These are phyloP conservation scores for Scolopax mira DNA, from an alignment of 2,113 vertebrate genomes.

Conservation along the genomic window DNA sequence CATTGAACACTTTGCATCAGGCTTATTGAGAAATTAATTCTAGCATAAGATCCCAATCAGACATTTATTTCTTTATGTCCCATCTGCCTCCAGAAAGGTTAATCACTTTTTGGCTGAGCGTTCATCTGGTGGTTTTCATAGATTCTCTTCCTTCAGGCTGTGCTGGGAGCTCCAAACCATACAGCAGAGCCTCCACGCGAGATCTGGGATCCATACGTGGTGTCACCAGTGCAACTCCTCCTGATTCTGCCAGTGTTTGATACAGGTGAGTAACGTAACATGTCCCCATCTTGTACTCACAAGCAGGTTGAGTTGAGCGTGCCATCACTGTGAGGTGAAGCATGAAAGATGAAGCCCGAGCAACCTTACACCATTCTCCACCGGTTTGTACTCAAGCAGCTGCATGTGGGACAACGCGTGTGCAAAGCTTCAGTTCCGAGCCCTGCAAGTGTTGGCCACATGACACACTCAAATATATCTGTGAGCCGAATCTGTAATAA, in stretches of 20 bases:
- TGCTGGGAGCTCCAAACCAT: background rate
- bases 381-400: background rate
- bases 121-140: background rate
- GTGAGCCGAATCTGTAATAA: rapidly evolving
- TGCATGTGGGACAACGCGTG: rapidly evolving
- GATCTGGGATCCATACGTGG: rapidly evolving
- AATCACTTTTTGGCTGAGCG: rapidly evolving
- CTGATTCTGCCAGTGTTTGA: background rate
- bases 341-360: background rate
- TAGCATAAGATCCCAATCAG: background rate
- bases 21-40: background rate
- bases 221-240: background rate
- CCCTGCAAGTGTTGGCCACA: background rate
- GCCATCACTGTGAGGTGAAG: background rate
- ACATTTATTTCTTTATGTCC: background rate
- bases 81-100: background rate
- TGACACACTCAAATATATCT: rapidly evolving
- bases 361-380: background rate
- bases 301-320: background rate
- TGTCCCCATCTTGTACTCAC: background rate
- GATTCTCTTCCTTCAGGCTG: background rate
- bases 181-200: background rate
- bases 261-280: background rate
- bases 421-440: background rate
- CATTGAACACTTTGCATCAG: background rate